phyloP scores from a whole-genome alignment of 2,888 invertebrate species.

The Philereme vetulata region DNA sequence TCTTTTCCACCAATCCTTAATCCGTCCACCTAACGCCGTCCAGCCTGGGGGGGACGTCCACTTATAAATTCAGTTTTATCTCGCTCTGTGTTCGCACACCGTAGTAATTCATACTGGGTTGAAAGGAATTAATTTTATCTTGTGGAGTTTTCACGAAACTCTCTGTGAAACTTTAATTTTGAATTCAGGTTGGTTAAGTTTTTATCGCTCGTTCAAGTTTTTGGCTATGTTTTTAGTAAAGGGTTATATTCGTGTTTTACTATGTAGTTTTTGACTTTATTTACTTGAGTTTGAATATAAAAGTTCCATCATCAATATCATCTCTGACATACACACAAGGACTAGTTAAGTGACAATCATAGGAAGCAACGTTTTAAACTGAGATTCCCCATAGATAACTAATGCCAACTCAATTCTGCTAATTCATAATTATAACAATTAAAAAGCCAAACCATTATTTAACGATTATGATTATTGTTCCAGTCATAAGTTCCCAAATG shows the following conservation, averaged over 20 bases:
- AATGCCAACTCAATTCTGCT: too few species aligned
- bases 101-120: constrained; percentile 47
- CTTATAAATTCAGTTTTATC: constrained; percentile 52
- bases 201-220: constrained; percentile 15
- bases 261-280: too few species aligned
- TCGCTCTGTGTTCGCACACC: constrained; percentile 40
- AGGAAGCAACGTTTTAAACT: too few species aligned
- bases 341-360: too few species aligned
- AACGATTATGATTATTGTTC: too few species aligned
- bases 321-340: too few species aligned
- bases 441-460: too few species aligned
- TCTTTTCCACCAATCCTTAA: neutral
- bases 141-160: constrained; percentile 36
- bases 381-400: too few species aligned
- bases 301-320: too few species aligned
- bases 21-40: constrained; percentile 16
- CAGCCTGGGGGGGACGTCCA: constrained; percentile 28
- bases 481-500: too few species aligned
- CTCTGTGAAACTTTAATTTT: constrained; percentile 36
- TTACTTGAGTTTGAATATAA: too few species aligned
- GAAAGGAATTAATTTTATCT: constrained; percentile 50
- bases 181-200: constrained; percentile 28
- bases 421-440: too few species aligned
- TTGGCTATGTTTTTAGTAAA: neutral
- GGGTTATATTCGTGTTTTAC: neutral